Percentiles rank a stretch among this genome's conserved stretches.
Evolutionary conservation across 2,797 vertebrate species (phyloP).

Genomic region (Rousettus madagascariensis): DNA sequence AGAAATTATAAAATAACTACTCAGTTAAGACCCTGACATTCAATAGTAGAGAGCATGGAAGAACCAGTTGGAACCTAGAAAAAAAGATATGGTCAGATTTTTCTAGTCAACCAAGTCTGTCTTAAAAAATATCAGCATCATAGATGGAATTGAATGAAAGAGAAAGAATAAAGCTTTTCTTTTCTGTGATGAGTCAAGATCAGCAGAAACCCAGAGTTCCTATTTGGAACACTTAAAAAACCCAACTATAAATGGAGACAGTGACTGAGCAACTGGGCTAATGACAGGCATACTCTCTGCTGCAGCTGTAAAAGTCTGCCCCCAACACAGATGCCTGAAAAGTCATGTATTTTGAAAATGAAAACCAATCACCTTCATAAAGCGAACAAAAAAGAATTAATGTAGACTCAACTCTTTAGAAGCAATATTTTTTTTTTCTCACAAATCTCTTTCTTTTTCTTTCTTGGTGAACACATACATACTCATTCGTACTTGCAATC

Average conservation of each 20-base stretch:
- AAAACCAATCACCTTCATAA: neutral
- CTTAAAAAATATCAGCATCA: neutral
- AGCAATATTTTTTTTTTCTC: neutral
- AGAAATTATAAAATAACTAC: neutral
- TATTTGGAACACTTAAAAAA: constrained; percentile 45
- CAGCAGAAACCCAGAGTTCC: constrained; percentile 45
- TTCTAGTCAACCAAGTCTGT: neutral
- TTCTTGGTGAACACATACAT: neutral
- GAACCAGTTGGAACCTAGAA: neutral
- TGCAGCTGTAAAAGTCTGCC: neutral
- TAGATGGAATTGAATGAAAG: neutral
- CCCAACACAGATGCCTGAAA: neutral
- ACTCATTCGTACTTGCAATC: neutral
- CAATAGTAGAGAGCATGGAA: neutral
- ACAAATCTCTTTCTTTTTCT: neutral
- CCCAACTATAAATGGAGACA: constrained; percentile 26
- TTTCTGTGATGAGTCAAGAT: constrained; percentile 57
- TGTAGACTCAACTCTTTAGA: neutral
- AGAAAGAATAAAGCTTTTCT: neutral
- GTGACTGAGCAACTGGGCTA: neutral
- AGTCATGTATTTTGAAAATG: neutral
- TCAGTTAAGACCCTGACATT: neutral
- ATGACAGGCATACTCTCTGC: neutral
- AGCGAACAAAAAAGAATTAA: neutral
- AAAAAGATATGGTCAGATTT: neutral